Evolutionary conservation across 2,888 invertebrate genomes (phyloP).

Genomic region (Platycheirus rosarum): DNA sequence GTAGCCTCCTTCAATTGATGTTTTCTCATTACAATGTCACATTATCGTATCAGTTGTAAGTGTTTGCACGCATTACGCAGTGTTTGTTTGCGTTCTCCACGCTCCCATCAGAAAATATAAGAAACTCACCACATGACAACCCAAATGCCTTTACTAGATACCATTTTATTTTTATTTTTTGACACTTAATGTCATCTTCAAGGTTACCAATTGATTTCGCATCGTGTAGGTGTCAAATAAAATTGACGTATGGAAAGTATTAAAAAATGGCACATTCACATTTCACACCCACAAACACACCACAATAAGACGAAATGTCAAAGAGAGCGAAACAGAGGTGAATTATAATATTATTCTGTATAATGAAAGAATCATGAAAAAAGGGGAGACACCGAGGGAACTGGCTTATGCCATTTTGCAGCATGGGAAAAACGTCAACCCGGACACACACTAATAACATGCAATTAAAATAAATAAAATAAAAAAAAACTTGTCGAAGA

Average conservation of each 20-base stretch:
- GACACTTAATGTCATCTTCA: conserved; percentile 24
- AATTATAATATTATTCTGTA: conserved; percentile 1
- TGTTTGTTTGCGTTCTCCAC: no score
- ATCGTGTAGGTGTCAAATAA: conserved; percentile 50
- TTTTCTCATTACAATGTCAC: no score
- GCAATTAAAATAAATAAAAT: conserved; percentile 7
- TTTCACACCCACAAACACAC: conserved; percentile 26
- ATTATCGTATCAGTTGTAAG: no score
- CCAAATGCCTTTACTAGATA: neutral
- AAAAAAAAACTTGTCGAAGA: conserved; percentile 31
- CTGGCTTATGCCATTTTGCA: no score
- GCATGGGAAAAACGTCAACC: conserved; percentile 24
- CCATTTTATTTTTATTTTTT: conserved; percentile 7
- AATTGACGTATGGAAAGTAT: conserved; percentile 35
- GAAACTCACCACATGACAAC: conserved; percentile 23
- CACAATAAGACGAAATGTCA: conserved; percentile 15
- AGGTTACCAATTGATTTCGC: conserved; percentile 61
- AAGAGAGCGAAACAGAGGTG: neutral
- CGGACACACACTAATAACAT: conserved; percentile 28
- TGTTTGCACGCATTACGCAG: no score
- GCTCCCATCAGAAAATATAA: no score
- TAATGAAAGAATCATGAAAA: neutral
- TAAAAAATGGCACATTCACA: conserved; percentile 41
- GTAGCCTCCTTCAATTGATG: no score
- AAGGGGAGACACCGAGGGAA: neutral